Conservation (phyloP, 2,888 invertebrate genomes). For the Volucella inanis region DNA sequence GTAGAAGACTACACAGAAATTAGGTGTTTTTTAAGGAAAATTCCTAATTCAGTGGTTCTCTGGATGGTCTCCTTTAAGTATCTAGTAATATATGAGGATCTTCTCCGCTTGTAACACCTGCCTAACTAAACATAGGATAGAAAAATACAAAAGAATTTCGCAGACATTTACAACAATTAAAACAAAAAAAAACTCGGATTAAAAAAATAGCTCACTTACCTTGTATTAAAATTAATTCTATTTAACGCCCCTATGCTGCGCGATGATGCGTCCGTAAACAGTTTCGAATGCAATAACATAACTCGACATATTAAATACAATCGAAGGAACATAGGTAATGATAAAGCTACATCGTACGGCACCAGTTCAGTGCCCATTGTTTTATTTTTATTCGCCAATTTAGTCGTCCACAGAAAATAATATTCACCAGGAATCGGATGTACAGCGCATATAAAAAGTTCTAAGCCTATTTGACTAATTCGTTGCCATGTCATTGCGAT, state of each 20-base stretch:
- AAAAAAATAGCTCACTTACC: conserved; percentile 83
- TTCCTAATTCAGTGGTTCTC: too few species aligned
- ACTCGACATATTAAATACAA: conserved; percentile 99
- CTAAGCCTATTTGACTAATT: conserved; percentile 95
- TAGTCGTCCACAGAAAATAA: conserved; percentile 97
- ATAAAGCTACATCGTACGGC: conserved; percentile 97
- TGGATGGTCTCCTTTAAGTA: too few species aligned
- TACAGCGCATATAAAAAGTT: conserved; percentile 97
- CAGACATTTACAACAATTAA: background rate
- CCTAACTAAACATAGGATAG: too few species aligned
- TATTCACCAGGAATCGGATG: conserved; percentile 99
- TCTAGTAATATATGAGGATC: too few species aligned
- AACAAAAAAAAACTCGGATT: background rate
- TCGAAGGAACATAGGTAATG: conserved; percentile 99
- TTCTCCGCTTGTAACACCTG: too few species aligned
- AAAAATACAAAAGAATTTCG: too few species aligned
- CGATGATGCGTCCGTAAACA: conserved; percentile 99
- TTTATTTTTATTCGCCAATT: conserved; percentile 94
- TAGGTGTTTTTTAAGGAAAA: too few species aligned
- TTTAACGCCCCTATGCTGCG: conserved; percentile 98
- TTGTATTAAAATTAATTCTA: conserved; percentile 99
- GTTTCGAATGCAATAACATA: conserved; percentile 99
- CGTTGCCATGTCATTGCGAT: conserved; percentile 99
- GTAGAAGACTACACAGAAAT: too few species aligned
- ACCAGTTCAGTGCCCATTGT: conserved; percentile 88